These are phyloP conservation scores for Dione vanillae DNA, from an alignment of 2,888 invertebrate species.

Conservation along the genomic window DNA sequence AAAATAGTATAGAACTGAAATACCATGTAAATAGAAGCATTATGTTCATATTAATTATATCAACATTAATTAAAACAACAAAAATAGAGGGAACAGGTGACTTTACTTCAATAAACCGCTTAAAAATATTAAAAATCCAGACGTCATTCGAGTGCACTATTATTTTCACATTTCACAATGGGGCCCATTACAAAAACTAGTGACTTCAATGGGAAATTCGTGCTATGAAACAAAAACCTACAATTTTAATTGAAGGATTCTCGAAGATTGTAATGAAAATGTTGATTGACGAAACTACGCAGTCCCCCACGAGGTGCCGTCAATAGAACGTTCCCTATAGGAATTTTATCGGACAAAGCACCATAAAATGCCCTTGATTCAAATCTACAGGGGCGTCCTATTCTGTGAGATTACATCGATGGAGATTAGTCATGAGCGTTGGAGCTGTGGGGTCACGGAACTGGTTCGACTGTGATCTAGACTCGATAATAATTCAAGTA, in stretches of 20 bases:
- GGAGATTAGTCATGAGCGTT: constrained; percentile 38
- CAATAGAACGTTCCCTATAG: constrained; percentile 36
- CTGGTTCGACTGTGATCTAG: constrained; percentile 3
- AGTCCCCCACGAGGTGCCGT: constrained; percentile 37
- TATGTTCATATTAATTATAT: too few relatives aligned
- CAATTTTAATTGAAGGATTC: constrained; percentile 41
- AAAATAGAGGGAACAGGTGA: too few relatives aligned
- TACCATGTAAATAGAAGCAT: too few relatives aligned
- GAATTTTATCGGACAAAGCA: constrained; percentile 45
- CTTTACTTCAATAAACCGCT: constrained; percentile 4
- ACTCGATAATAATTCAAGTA: neutral
- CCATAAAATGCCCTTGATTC: constrained; percentile 44
- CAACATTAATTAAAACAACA: too few relatives aligned
- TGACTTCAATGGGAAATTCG: constrained; percentile 33
- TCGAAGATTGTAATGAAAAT: constrained; percentile 36
- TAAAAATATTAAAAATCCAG: constrained; percentile 17
- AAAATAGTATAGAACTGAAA: too few relatives aligned
- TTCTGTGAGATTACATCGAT: constrained; percentile 39
- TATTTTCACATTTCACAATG: constrained; percentile 5
- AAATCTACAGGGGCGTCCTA: constrained; percentile 44
- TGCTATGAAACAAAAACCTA: constrained; percentile 36
- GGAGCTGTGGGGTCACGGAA: constrained; percentile 28
- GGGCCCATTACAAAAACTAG: neutral
- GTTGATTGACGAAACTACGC: constrained; percentile 39
- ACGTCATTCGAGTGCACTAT: neutral